These are phyloP conservation scores for Semicossyphus pulcher DNA, from an alignment of 2,113 vertebrate genomes.

Conservation along the genomic window DNA sequence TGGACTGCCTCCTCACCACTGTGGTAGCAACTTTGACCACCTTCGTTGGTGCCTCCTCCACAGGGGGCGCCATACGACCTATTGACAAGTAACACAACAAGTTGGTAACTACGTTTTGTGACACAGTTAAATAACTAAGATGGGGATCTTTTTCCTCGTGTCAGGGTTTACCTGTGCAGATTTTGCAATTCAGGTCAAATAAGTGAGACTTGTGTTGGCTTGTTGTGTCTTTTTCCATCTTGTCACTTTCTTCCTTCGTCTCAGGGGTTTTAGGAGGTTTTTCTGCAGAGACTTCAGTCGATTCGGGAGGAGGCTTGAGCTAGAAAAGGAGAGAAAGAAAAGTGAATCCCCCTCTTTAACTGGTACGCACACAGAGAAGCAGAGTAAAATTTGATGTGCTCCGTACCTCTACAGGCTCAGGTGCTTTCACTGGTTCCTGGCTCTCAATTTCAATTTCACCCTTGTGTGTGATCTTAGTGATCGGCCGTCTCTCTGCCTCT, in stretches of 20 bases:
- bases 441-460: constrained; percentile 99
- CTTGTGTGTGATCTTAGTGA: constrained; percentile 99
- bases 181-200: constrained; percentile 98
- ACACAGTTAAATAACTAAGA: neutral
- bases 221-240: constrained; percentile 89
- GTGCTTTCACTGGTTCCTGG: constrained; percentile 91
- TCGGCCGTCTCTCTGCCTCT: constrained; percentile 94
- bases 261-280: constrained; percentile 78
- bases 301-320: constrained; percentile 84
- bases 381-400: neutral
- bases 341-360: neutral
- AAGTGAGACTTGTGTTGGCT: constrained; percentile 95
- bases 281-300: constrained; percentile 85
- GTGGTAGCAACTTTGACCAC: constrained; percentile 93
- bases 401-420: constrained; percentile 86
- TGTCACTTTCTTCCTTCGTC: constrained; percentile 77
- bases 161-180: constrained; percentile 91
- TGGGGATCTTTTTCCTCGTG: neutral
- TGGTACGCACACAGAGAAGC: neutral
- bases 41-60: constrained; percentile 85
- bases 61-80: constrained; percentile 94
- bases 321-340: constrained; percentile 10
- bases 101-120: neutral
- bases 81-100: neutral
- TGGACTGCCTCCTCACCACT: constrained; percentile 90